Conservation (phyloP, 2,888 invertebrate genomes). For the Mesochorus sp. region DNA sequence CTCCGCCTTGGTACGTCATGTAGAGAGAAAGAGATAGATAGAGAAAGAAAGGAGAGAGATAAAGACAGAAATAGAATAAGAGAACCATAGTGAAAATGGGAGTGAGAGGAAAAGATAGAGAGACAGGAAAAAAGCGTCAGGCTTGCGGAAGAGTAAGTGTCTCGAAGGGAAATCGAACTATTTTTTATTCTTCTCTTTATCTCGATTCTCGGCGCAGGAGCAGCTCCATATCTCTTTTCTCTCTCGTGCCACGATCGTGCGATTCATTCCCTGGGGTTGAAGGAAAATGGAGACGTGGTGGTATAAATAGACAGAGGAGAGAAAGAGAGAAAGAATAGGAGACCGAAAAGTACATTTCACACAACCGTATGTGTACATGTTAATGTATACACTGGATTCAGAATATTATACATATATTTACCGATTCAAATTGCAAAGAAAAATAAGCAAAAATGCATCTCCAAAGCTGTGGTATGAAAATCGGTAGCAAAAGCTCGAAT, state of each 20-base stretch:
- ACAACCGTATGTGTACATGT: slow-evolving; percentile 2
- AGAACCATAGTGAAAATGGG: neutral
- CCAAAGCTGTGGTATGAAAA: neutral
- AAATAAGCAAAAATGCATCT: slow-evolving; percentile 3
- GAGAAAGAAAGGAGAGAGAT: slow-evolving; percentile 1
- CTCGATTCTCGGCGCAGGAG: slow-evolving; percentile 28
- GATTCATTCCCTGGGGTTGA: slow-evolving; percentile 31
- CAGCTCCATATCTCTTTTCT: neutral
- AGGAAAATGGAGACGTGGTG: slow-evolving; percentile 20
- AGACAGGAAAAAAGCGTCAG: slow-evolving; percentile 3
- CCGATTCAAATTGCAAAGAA: neutral
- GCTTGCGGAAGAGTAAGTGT: slow-evolving; percentile 39
- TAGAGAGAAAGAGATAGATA: neutral
- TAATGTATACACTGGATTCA: slow-evolving; percentile 6
- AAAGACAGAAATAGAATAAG: neutral
- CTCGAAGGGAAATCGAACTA: slow-evolving; percentile 52
- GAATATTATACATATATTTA: slow-evolving; percentile 1
- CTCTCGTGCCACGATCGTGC: slow-evolving; percentile 19
- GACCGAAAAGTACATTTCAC: neutral
- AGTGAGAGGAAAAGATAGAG: neutral
- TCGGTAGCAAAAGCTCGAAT: neutral
- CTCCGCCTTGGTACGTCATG: neutral
- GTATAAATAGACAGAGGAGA: neutral
- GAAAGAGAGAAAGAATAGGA: neutral
- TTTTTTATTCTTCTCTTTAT: slow-evolving; percentile 49